Base-by-base conservation (phyloP, 2,797 vertebrate genomes). In the Spatula versicolor region DNA sequence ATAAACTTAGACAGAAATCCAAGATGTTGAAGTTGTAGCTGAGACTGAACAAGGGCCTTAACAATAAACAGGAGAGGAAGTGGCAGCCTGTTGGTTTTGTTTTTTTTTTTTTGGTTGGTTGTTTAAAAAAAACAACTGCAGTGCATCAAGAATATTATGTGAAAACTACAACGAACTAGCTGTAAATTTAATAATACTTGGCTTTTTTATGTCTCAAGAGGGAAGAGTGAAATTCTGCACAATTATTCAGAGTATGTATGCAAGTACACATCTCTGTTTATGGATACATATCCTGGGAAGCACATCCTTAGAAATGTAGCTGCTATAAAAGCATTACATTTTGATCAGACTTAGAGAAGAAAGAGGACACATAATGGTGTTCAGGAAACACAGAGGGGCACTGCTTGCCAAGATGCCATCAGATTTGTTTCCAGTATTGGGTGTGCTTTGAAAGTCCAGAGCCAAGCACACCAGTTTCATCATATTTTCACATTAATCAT, bases 401-500 rank as follows among this genome's bases (percentile, higher is more conserved):
- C 74, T 0, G 33, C 68, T 91, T 16, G 79, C 97, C 97, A 97
- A 93, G 95, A 94, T 96, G 93, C 54, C 96, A 86, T 96, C 93
- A 74, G 93, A 74, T 84, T 60, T 77, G 84, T 54, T 95, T 96
- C 96, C 96, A 96, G 58, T 72, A 1, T 67, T 72, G 41, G 81
- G 89, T 93, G 9, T 91, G 96, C 96, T 90, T 55, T 93, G 78
- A 85, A 45, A 48, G 73, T 33, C 95, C 17, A 72, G 56, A 97
- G 97, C 97, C 97, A 97, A 93, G 56, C 87, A 58, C 94, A 78
- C 97, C 94, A 82, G 93, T 96, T 96, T 81, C 92, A 58, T 97
- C 94, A 62, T 96, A 60, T 96, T 97, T 94, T 88, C 97, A 94
- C 93, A 96, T 96, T 94, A 97, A 97, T 98, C 97, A 48, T 96